Base-by-base conservation (phyloP, 2,888 invertebrate species). In the Hedya salicella region DNA sequence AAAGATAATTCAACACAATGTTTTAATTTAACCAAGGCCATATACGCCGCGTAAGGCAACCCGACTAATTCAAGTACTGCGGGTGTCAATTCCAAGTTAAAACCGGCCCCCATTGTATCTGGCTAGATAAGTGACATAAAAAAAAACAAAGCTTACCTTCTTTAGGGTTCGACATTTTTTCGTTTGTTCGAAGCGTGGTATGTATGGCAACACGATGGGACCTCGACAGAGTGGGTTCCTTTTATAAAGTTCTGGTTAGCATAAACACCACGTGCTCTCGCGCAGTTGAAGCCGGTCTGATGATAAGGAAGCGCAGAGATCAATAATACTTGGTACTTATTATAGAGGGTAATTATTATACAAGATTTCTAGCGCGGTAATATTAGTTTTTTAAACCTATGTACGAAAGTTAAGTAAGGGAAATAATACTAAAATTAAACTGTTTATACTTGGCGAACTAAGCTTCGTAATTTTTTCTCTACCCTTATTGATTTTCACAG, bases 241-340 rank as follows among this genome's bases (percentile, higher is more conserved):
- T 88, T 88, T 89, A 89, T 90, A 88, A 88, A 86, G 81, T 87
- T 85, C 82, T 78, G 78, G 72, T 79, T 73, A 78, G 77, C 70
- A 71, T 73, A 75, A 72, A 70, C 71, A 80, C 85, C 89, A 89
- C 89, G 89, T 89, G 90, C 78, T 84, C 71, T 66, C 79, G 78
- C 80, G 82, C 77, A 81, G 73, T 71, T 75, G 75, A 78, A 80
- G 79, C 78, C 73, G 76, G 74, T 76, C 76, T 85, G 89, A 88
- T 85, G 89, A 88, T 90, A 89, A 88, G 82, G 83, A 73, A 68
- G 71, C 71, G 60, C 17, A 79, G 68, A 13, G 75, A 72, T 46
- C 17, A 40, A 62, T 6, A 16, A 1, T 21, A 73, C 66, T 83
- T 87, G 86, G 81, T 82, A 76, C 67, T 82, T 71, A n/a, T 25